Percentiles rank a stretch among this genome's conserved stretches.
Conservation (phyloP, 92 coral and sea anemone species). For the Epizoanthus rinbou region DNA sequence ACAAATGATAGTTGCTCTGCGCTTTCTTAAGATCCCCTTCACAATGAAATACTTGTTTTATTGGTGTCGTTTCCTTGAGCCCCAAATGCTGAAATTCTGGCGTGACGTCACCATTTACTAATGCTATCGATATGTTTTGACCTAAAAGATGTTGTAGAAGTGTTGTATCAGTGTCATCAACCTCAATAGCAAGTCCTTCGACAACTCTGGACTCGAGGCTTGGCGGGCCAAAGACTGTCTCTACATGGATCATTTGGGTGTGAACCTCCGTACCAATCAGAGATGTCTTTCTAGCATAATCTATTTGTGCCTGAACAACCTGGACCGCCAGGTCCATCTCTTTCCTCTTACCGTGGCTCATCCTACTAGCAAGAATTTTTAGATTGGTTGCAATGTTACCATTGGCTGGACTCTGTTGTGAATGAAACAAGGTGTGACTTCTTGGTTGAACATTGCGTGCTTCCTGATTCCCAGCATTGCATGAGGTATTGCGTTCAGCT, state of each 20-base stretch:
- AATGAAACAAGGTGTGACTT: not conserved
- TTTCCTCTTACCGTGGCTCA: slow-evolving; percentile 77
- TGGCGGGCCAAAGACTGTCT: slow-evolving; percentile 78
- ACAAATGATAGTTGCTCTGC: slow-evolving; percentile 46
- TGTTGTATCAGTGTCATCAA: slow-evolving; percentile 16
- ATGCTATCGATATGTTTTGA: slow-evolving; percentile 47
- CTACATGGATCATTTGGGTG: slow-evolving; percentile 64
- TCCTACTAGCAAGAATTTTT: slow-evolving; percentile 55
- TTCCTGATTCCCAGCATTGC: not conserved
- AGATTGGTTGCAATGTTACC: slow-evolving; percentile 28
- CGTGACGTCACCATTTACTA: slow-evolving; percentile 87
- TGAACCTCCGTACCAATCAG: slow-evolving; percentile 52
- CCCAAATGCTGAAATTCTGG: slow-evolving; percentile 79
- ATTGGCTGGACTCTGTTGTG: not conserved
- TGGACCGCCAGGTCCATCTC: slow-evolving; percentile 84
- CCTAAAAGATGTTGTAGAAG: not conserved
- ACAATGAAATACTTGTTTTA: slow-evolving; percentile 46
- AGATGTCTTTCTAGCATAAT: slow-evolving; percentile 20
- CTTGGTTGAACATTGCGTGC: not conserved
- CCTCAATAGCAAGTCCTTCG: slow-evolving; percentile 73
- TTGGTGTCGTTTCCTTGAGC: slow-evolving; percentile 55
- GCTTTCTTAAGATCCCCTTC: slow-evolving; percentile 18
- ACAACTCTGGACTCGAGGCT: slow-evolving; percentile 58
- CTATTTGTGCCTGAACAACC: slow-evolving; percentile 58
- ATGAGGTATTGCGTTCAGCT: not conserved